Base-by-base conservation (phyloP, 2,797 vertebrate genomes). In the Tolypeutes matacus region DNA sequence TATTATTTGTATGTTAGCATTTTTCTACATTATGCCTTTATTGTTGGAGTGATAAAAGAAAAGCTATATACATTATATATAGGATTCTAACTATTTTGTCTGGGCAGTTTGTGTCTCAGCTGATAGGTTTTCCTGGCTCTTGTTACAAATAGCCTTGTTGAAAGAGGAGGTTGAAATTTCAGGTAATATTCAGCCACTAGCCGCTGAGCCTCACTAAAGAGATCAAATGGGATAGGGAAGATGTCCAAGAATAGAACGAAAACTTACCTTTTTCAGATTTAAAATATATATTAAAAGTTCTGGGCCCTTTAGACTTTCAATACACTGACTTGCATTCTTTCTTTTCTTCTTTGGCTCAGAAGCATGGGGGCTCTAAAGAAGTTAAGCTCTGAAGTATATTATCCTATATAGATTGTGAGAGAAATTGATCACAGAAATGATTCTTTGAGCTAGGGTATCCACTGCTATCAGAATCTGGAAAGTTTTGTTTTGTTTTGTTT, bases 231-330 rank as follows among this genome's bases (percentile, higher is more conserved):
- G 25, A 39, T 42, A 17, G 76, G 49, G 31, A 89, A 75, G 18
- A 78, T 58, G 78, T 91, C 76, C 86, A 87, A 90, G 42, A 88
- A 65, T 46, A 65, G 36, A 67, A 86, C 70, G 7, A 60, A 87
- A 96, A 81, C 34, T 88, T 77, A 87, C 8, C 73, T 83, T 96
- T 94, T 94, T 56, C 49, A 91, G 13, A 67, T 46, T 36, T 42
- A 70, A 46, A 73, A 73, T 39, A 42, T 20, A 60, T 21, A 21
- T 21, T 9, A 15, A 46, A 94, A 84, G 29, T 65, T 39, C 69
- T 62, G 6, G 29, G 6, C 36, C 36, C 83, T 76, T 89, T 42
- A 15, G 9, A 4, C 58, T 91, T 86, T 86, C 23, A 56, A 25
- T 21, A 31, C 27, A 36, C 18, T 73, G 31, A 82, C 70, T 90